These are phyloP conservation scores for Spizella passerina DNA, from an alignment of 2,797 vertebrate species.

Conservation along the genomic window DNA sequence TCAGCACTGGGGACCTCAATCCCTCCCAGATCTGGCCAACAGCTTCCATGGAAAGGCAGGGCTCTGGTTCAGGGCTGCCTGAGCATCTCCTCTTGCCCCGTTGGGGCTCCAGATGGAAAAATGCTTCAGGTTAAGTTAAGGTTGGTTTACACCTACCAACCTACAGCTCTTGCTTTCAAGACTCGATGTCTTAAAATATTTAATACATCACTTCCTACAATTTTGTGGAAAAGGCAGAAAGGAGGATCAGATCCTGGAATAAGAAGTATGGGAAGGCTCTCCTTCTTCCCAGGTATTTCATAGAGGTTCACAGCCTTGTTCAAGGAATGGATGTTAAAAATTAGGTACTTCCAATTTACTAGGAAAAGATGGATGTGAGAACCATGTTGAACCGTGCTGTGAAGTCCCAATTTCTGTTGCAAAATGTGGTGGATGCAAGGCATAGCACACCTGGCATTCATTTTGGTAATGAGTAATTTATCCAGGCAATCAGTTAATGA, in stretches of 20 bases:
- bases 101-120: accelerated
- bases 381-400: neutral
- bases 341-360: neutral
- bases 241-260: neutral
- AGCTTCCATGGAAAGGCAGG: neutral
- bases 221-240: neutral
- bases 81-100: neutral
- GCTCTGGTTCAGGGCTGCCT: neutral
- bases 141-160: neutral
- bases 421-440: neutral
- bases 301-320: neutral
- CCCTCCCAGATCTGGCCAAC: neutral
- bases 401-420: neutral
- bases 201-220: neutral
- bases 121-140: too few species aligned
- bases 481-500: neutral
- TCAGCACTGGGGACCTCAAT: neutral
- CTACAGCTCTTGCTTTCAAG: neutral
- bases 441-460: neutral
- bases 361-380: neutral
- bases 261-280: neutral
- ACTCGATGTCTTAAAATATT: neutral
- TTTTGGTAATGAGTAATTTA: neutral
- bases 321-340: neutral
- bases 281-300: neutral